Conservation (phyloP, 2,113 vertebrate species). For the Scopus umbretta region DNA sequence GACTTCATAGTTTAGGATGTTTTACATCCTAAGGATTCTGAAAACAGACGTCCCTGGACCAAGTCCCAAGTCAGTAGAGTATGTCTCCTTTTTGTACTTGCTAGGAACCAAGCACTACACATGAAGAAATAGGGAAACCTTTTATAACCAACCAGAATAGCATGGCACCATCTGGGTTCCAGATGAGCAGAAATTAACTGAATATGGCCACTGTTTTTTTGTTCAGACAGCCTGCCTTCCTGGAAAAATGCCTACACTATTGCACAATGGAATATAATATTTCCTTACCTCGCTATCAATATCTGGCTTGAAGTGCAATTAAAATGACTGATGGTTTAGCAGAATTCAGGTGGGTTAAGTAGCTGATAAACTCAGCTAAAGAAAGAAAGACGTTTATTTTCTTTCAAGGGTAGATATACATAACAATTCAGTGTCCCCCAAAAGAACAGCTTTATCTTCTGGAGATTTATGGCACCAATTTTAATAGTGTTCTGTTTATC, state of each 20-base stretch:
- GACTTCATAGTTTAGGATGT: neutral
- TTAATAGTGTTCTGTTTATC: neutral
- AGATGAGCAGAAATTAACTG: neutral
- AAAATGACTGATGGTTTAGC: neutral
- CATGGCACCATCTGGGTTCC: neutral
- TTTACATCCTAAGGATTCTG: neutral
- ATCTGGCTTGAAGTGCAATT: neutral
- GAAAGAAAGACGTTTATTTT: neutral
- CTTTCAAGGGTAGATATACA: neutral
- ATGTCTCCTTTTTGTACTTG: neutral
- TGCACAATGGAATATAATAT: neutral
- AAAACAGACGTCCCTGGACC: neutral
- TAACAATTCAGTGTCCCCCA: neutral
- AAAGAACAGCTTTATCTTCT: neutral
- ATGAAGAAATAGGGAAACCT: neutral
- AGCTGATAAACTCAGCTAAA: constrained; percentile 1
- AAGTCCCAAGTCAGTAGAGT: neutral
- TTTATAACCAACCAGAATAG: neutral
- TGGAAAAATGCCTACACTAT: neutral
- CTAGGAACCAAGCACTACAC: neutral
- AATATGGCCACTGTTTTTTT: neutral
- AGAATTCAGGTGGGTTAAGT: neutral
- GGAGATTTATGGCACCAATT: neutral
- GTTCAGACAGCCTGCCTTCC: neutral
- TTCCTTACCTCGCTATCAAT: neutral